Evolutionary conservation across 53 echinoderm and acorn worm species (phyloP).

Genomic region (Echinarachnius parma): DNA sequence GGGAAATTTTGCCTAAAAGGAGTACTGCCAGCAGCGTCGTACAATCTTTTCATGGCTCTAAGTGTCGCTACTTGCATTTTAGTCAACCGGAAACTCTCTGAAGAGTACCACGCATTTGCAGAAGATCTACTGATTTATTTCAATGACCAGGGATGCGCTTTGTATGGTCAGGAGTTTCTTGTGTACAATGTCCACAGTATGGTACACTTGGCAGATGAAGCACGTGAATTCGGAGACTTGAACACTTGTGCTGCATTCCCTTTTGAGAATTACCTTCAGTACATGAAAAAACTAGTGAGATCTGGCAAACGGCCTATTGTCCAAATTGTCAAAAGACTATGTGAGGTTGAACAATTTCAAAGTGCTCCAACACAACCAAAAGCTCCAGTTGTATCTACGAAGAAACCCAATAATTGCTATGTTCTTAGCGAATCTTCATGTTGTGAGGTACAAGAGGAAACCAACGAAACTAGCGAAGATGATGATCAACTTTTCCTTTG

Average conservation of each 20-base stretch:
- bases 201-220: slow-evolving; percentile 71
- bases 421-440: slow-evolving; percentile 56
- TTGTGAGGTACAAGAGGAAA: slow-evolving; percentile 58
- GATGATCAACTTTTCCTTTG: slow-evolving; percentile 53
- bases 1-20: slow-evolving; percentile 54
- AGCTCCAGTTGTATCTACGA: slow-evolving; percentile 38
- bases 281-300: slow-evolving; percentile 60
- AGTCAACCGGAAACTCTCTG: slow-evolving; percentile 27
- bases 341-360: slow-evolving; percentile 47
- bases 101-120: slow-evolving; percentile 48
- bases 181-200: slow-evolving; percentile 75
- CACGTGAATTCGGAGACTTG: slow-evolving; percentile 42
- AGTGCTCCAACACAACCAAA: slow-evolving; percentile 13
- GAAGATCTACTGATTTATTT: slow-evolving; percentile 51
- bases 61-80: slow-evolving; percentile 58
- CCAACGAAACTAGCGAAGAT: slow-evolving; percentile 51
- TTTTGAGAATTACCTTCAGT: slow-evolving; percentile 68
- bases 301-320: slow-evolving; percentile 59
- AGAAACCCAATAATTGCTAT: slow-evolving; percentile 62
- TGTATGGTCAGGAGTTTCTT: slow-evolving; percentile 69
- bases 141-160: slow-evolving; percentile 48
- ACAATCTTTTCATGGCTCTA: slow-evolving; percentile 63
- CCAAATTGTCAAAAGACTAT: slow-evolving; percentile 51
- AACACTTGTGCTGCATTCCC: slow-evolving; percentile 62
- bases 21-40: slow-evolving; percentile 37